Conservation (phyloP, 1,140 invertebrate genomes). For the Metopolophium dirhodum region DNA sequence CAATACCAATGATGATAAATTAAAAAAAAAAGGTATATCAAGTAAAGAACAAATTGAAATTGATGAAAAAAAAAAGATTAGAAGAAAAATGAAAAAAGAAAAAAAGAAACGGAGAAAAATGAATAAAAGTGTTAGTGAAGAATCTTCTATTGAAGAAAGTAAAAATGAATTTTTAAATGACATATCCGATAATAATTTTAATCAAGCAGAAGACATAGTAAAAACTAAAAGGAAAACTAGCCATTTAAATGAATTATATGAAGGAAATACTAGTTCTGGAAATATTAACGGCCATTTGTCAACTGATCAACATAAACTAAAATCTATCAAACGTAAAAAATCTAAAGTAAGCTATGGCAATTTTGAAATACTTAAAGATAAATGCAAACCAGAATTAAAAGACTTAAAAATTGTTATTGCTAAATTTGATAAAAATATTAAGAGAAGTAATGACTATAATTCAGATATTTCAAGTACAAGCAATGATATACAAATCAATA, state of each 20-base stretch:
- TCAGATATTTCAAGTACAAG: not conserved
- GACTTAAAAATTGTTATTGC: slow-evolving; percentile 42
- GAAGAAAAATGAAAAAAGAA: slow-evolving; percentile 16
- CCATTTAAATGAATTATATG: not conserved
- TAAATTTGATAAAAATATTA: slow-evolving; percentile 23
- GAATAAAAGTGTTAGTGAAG: not conserved
- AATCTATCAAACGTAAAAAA: not conserved
- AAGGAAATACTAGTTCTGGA: not conserved
- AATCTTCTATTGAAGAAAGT: not conserved
- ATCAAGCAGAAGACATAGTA: not conserved
- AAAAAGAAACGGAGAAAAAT: not conserved
- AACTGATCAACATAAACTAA: not conserved
- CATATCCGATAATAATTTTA: not conserved
- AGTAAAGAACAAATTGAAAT: not conserved
- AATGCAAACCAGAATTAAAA: slow-evolving; percentile 19
- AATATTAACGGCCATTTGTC: not conserved
- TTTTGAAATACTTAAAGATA: slow-evolving; percentile 24
- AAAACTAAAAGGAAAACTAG: not conserved
- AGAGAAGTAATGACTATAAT: not conserved
- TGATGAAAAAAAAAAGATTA: not conserved
- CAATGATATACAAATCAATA: not conserved
- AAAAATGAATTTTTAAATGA: not conserved
- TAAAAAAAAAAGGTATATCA: not conserved
- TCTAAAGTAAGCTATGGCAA: not conserved
- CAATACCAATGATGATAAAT: not conserved